These are phyloP conservation scores for Dinocampus coccinellae DNA, from an alignment of 2,888 invertebrate genomes.

Conservation along the genomic window DNA sequence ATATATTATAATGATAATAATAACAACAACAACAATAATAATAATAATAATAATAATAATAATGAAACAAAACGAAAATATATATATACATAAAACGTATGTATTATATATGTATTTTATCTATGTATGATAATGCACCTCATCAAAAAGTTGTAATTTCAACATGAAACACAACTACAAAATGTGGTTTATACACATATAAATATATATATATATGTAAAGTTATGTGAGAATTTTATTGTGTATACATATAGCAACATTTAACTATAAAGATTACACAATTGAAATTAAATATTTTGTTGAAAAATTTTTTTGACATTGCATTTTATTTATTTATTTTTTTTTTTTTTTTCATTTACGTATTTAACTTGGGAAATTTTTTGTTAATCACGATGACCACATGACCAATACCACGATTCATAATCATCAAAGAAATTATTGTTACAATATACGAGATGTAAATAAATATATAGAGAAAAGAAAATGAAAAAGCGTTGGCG, in stretches of 20 bases:
- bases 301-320: neutral
- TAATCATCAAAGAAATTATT: too few relatives aligned
- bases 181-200: neutral
- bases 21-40: neutral
- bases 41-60: neutral
- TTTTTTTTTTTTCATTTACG: too few relatives aligned
- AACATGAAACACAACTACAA: neutral
- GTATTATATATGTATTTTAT: neutral
- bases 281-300: neutral
- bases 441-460: too few relatives aligned
- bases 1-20: neutral
- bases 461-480: neutral
- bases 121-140: neutral
- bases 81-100: neutral
- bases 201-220: too few relatives aligned
- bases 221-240: neutral
- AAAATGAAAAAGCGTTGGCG: neutral
- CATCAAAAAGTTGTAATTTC: neutral
- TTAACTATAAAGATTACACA: neutral
- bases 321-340: too few relatives aligned
- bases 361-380: too few relatives aligned
- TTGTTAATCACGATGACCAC: too few relatives aligned
- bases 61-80: neutral
- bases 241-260: neutral
- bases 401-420: too few relatives aligned